Evolutionary conservation across 2,888 invertebrate genomes (phyloP), one percentile per base, ranked within the genome.

Genomic region (Agrochola lychnidis): DNA sequence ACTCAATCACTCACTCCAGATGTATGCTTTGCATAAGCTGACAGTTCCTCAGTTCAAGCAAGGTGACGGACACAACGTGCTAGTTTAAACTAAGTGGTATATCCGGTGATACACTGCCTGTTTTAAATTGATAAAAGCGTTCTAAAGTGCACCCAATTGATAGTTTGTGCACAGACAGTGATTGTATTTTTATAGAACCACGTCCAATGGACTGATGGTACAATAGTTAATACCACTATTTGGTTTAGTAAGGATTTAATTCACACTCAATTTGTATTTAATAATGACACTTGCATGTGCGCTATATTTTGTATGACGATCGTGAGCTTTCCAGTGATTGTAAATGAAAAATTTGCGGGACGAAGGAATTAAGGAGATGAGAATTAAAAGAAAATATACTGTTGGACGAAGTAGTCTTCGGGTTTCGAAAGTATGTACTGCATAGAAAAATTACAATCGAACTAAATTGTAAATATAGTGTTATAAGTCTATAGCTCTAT

Each of bases 401-500:
- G 61, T 71, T 63, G 16, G 40, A 67, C 75, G 64, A 76, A 70
- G 56, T 67, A 56, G 67, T 63, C 48, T 67, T 85, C 42, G 25
- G 10, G 14, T 66, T 66, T 69, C 30, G 36, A 76, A 69, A 73
- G 42, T 73, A 81, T 73, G 68, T 76, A 70, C 68, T 66, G 76
- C 71, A 69, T 82, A 79, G 78, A 67, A 70, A 36, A 76, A 66
- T 48, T 61, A 66, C 40, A 80, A 83, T 72, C 76, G 70, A 83
- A 82, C 61, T 83, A 74, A 82, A 76, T 48, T 88, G 86, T 88
- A 88, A 78, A 88, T 89, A 88, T 87, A 89, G 70, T 73, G 30
- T 70, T 77, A 10, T 81, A 80, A 83, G 82, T 76, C 66, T 22
- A 84, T 81, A 83, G 76, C 67, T 68, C 69, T 78, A 78, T 84